Conservation (phyloP, 2,797 vertebrate genomes). For the Jordanella pulchra region DNA sequence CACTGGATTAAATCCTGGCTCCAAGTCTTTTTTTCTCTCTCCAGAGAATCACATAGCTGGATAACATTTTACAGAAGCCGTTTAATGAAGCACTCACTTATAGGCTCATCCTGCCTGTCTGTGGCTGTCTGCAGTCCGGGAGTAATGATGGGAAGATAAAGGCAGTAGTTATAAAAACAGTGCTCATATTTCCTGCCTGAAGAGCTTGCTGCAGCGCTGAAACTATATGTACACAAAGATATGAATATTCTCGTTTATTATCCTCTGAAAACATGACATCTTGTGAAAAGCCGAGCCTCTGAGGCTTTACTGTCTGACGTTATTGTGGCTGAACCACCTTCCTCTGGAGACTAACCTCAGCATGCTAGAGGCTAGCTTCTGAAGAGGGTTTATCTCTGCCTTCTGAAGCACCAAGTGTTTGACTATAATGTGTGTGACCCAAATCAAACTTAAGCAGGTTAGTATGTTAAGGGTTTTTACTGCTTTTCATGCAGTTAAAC, state of each 20-base stretch:
- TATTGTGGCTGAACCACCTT: slow-evolving; percentile 37
- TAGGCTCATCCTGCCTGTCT: background rate
- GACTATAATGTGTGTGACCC: background rate
- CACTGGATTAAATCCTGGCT: background rate
- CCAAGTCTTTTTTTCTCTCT: background rate
- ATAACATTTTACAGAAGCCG: slow-evolving; percentile 15
- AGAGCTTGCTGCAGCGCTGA: background rate
- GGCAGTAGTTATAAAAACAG: slow-evolving; percentile 23
- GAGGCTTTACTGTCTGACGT: slow-evolving; percentile 56
- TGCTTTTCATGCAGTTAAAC: too few species aligned
- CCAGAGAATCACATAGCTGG: background rate
- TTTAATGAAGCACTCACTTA: slow-evolving; percentile 28
- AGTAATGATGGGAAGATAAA: slow-evolving; percentile 18
- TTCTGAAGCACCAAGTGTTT: too few species aligned
- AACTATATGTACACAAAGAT: slow-evolving; percentile 1
- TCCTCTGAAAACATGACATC: slow-evolving; percentile 31
- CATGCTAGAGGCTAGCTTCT: background rate
- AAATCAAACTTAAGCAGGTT: background rate
- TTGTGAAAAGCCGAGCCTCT: slow-evolving; percentile 40
- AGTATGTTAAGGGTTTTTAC: background rate
- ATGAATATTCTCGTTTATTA: slow-evolving; percentile 18
- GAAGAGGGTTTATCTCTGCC: background rate
- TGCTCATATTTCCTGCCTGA: background rate
- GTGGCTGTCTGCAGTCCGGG: slow-evolving; percentile 28
- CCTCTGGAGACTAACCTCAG: background rate